Percentiles rank a stretch among this genome's conserved stretches.
Evolutionary conservation across 2,113 vertebrate genomes (phyloP).

Genomic region (Hippotragus niger): DNA sequence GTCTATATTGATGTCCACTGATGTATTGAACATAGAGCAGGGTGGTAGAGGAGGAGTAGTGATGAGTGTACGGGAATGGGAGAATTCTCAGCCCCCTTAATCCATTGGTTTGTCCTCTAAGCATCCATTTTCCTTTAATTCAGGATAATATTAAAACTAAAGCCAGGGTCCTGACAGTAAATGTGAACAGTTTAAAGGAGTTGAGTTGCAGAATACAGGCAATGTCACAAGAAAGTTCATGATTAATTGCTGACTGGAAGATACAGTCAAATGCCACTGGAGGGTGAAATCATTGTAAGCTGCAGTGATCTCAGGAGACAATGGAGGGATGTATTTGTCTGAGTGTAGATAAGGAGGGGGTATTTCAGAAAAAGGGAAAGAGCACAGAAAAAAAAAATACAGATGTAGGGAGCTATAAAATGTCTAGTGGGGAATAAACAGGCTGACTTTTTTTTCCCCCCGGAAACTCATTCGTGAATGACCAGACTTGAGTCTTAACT

Average conservation of each 20-base stretch:
- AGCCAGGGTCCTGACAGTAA: background rate
- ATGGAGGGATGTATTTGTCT: background rate
- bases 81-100: background rate
- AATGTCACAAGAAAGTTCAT: background rate
- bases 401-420: background rate
- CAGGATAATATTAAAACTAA: constrained; percentile 16
- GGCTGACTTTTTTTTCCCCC: background rate
- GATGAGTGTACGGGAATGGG: background rate
- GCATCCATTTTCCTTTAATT: background rate
- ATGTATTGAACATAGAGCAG: background rate
- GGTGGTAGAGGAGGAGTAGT: background rate
- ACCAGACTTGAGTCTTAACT: constrained; percentile 2
- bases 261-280: background rate
- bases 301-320: background rate
- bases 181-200: background rate
- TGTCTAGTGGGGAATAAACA: background rate
- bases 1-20: background rate
- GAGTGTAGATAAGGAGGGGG: background rate
- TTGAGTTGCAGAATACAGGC: background rate
- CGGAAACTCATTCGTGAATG: background rate
- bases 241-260: constrained; percentile 3
- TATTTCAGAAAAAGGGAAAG: background rate
- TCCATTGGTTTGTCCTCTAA: background rate
- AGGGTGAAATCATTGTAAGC: background rate
- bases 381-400: background rate